Percentiles rank a stretch among this genome's conserved stretches.
phyloP scores from a whole-genome alignment of 2,888 invertebrate genomes.

The Mycogona germanica region DNA sequence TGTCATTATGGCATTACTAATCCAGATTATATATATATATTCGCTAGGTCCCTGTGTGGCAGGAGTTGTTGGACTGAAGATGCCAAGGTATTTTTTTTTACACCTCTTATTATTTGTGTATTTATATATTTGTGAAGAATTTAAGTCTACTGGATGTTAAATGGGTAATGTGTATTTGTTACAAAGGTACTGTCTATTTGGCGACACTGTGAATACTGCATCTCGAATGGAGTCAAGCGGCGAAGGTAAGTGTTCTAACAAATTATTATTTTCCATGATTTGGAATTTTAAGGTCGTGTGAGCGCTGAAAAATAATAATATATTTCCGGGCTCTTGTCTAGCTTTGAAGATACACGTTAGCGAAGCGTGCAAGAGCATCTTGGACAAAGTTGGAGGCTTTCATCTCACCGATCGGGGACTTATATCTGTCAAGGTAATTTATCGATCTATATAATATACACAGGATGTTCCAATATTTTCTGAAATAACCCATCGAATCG shows the following conservation, averaged over 20 bases:
- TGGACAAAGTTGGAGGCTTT: constrained; percentile 58
- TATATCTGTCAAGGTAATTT: constrained; percentile 53
- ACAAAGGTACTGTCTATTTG: constrained; percentile 31
- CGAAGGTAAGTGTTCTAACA: constrained; percentile 27
- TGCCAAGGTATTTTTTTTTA: too few species aligned
- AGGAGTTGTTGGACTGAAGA: constrained; percentile 34
- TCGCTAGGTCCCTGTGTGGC: constrained; percentile 32
- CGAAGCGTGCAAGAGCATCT: constrained; percentile 49
- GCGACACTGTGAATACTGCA: constrained; percentile 26
- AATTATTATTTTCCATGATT: not conserved
- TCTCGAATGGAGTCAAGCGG: constrained; percentile 21
- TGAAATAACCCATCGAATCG: too few species aligned
- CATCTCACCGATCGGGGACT: constrained; percentile 57
- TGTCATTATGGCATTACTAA: too few species aligned
- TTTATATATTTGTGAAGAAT: too few species aligned
- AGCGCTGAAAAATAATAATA: not conserved
- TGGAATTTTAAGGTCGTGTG: not conserved
- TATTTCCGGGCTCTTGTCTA: constrained; percentile 11
- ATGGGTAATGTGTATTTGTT: too few species aligned
- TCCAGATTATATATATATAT: too few species aligned
- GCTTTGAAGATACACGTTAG: constrained; percentile 65
- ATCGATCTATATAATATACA: not conserved
- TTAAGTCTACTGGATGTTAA: too few species aligned
- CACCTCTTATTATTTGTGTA: too few species aligned
- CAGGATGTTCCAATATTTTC: not conserved